Evolutionary conservation across 2,113 vertebrate genomes (phyloP).

Genomic region (Corvus hawaiiensis): DNA sequence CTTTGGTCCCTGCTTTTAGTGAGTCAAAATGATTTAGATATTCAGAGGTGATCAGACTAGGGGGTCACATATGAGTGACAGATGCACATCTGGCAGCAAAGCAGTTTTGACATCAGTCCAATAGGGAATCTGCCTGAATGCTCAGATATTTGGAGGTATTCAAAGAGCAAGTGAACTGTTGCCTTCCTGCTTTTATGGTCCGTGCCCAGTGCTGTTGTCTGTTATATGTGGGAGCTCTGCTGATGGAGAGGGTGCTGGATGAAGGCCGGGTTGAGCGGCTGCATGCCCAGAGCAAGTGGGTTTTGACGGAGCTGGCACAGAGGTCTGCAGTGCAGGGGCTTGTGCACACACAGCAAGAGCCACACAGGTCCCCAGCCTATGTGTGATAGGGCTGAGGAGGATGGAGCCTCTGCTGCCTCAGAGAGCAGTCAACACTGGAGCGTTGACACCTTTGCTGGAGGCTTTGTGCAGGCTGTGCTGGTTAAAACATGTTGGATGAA

Average conservation of each 20-base stretch:
- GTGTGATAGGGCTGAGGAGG: not conserved
- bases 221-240: not conserved
- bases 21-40: not conserved
- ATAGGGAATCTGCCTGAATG: not conserved
- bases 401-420: not conserved
- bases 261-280: rapidly evolving
- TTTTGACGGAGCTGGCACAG: not conserved
- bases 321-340: not conserved
- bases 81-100: not conserved
- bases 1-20: not conserved
- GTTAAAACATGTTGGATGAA: not conserved
- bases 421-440: not conserved
- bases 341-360: not conserved
- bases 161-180: not conserved
- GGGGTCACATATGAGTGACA: not conserved
- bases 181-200: not conserved
- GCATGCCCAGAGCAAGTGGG: not conserved
- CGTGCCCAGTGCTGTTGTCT: rapidly evolving
- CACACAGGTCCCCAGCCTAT: not conserved
- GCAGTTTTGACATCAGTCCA: not conserved
- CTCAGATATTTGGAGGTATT: not conserved
- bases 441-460: not conserved
- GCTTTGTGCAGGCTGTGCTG: not conserved
- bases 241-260: not conserved
- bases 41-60: not conserved